A percentile compares a stretch with the other conserved stretches of the same genome.
These are phyloP conservation scores for Bettongia penicillata DNA, from an alignment of 2,113 vertebrate species.

Conservation along the genomic window DNA sequence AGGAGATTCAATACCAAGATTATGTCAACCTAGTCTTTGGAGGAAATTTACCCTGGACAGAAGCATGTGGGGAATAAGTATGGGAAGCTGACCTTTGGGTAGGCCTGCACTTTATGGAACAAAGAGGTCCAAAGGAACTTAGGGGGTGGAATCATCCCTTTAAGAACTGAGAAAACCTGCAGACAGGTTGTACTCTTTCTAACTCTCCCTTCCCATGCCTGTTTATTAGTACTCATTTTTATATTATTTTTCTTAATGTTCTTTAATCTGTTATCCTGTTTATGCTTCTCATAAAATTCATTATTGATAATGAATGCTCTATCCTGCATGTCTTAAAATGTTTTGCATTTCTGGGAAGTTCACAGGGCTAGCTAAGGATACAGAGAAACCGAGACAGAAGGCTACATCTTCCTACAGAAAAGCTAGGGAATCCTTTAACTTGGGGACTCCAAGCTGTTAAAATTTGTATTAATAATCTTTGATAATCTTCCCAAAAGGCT, in stretches of 20 bases:
- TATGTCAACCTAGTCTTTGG: not conserved
- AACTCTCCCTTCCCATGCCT: not conserved
- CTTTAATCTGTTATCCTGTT: not conserved
- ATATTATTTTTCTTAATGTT: not conserved
- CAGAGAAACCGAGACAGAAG: not conserved
- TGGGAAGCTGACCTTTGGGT: not conserved
- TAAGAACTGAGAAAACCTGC: not conserved
- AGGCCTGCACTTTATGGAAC: not conserved
- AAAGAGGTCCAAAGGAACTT: not conserved
- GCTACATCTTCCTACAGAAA: not conserved
- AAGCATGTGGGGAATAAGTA: not conserved
- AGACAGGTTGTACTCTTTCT: not conserved
- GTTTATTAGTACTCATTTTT: not conserved
- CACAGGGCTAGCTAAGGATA: not conserved
- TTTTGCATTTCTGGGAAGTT: not conserved
- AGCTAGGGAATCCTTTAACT: not conserved
- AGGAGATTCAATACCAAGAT: not conserved
- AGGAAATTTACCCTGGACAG: not conserved
- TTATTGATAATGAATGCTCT: not conserved
- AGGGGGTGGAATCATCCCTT: not conserved
- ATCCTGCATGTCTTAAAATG: not conserved
- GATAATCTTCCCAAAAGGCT: not conserved
- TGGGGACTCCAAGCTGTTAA: not conserved
- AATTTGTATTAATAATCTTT: not conserved
- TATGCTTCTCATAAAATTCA: not conserved